Conservation (phyloP, 2,113 vertebrate genomes). For the Oceanodroma tethys region DNA sequence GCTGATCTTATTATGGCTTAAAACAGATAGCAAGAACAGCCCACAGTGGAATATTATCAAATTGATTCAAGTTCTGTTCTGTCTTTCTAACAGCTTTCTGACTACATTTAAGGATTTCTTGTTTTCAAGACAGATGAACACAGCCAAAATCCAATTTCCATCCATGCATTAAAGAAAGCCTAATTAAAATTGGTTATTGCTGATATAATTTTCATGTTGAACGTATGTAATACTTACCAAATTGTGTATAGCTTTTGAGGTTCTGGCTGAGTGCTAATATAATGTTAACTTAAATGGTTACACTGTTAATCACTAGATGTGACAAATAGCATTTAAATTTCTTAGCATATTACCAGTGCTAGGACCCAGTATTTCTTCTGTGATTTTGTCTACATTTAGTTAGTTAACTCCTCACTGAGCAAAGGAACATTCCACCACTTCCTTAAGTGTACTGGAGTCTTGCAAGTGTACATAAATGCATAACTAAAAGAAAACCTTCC, state of each 20-base stretch:
- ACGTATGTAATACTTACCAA: neutral
- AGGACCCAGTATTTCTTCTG: neutral
- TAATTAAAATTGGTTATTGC: neutral
- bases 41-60: neutral
- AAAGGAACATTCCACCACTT: neutral
- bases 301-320: neutral
- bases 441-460: neutral
- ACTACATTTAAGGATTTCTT: slow-evolving; percentile 16
- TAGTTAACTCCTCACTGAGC: neutral
- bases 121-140: neutral
- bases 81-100: neutral
- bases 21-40: neutral
- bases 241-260: neutral
- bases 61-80: neutral
- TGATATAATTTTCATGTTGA: neutral
- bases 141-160: neutral
- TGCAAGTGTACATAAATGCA: neutral
- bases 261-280: neutral
- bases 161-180: neutral
- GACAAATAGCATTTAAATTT: neutral
- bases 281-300: neutral
- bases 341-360: neutral
- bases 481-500: neutral
- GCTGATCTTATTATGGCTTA: neutral
- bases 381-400: neutral